Conservation (phyloP, 2,888 invertebrate species). For the Pediacus dermestoides region DNA sequence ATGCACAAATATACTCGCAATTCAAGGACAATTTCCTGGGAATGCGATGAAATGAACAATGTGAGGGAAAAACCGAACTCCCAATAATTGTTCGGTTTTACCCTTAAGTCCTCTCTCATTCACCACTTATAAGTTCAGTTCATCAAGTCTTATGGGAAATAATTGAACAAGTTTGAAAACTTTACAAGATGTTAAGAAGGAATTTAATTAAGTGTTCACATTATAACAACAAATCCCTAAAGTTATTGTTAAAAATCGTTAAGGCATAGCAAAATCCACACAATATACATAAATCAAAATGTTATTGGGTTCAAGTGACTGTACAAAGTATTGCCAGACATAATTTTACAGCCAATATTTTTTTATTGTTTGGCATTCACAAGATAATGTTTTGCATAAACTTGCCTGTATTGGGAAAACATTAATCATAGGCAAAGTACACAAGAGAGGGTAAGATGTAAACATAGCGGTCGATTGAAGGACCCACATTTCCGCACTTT, state of each 20-base stretch:
- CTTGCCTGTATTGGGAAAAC: constrained; percentile 17
- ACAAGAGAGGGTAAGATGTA: constrained; percentile 22
- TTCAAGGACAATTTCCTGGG: no score
- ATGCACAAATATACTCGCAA: no score
- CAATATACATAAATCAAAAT: no score
- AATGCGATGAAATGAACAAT: no score
- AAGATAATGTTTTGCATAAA: constrained; percentile 3
- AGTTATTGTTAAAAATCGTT: no score
- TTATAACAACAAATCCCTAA: no score
- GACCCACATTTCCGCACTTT: constrained; percentile 27
- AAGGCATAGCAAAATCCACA: no score
- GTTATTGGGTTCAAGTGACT: no score
- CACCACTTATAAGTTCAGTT: constrained; percentile 9
- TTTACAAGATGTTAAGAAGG: constrained; percentile 26
- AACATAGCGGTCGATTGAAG: constrained; percentile 15
- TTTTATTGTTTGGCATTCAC: not conserved
- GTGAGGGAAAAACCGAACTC: no score
- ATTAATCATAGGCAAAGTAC: constrained; percentile 22
- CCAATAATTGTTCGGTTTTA: no score
- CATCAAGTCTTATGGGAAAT: constrained; percentile 28
- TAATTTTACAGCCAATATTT: constrained; percentile 9
- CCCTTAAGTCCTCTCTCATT: constrained; percentile 4
- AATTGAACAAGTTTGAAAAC: constrained; percentile 28
- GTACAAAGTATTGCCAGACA: constrained; percentile 2
- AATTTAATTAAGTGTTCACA: constrained; percentile 29